Base-by-base conservation (phyloP, 2,797 vertebrate genomes). In the Hipposideros larvatus region DNA sequence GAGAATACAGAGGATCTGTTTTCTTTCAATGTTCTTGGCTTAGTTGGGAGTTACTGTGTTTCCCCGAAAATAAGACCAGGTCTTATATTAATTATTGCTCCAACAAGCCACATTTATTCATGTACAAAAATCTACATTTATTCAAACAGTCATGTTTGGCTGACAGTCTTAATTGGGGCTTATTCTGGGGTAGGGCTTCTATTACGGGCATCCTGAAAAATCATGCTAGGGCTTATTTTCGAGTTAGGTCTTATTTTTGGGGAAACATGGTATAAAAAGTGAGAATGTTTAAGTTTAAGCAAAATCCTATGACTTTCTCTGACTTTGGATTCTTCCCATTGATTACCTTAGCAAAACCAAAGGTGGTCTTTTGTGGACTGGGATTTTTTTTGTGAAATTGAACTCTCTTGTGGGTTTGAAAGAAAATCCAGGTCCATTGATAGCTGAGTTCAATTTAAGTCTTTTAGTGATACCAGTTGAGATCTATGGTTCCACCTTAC, bases 381-480 rank as follows among this genome's bases (percentile, higher is more conserved):
- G 46, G 11, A 74, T 13, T 68, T 37, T 70, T 41, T 34, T 63
- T 51, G 53, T 57, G 24, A 83, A 96, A 94, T 0, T 71, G 26
- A 90, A 90, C 3, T 74, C 48, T 22, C n/a, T 79, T 82, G 19
- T 26, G 28, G 19, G 65, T 77, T 66, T 89, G 48, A 37, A 80
- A 89, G 70, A 89, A 96, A 95, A 89, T 86, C 51, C 34, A 83
- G 55, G 15, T 7, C 84, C 57, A 37, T 26, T 83, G 78, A 91
- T 51, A 71, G 43, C 0, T 78, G 9, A 94, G 24, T 73, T 86
- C 53, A 89, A 51, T 71, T 53, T 63, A 92, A 87, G 88, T 51
- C 4, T 90, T 78, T 87, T 48, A 43, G 41, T 75, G 65, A 93
- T 34, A 55, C 3, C 48, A 84, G 51, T 4, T 31, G 18, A 41